phyloP scores from a whole-genome alignment of 2,113 vertebrate genomes.

The Cottus gobio region DNA sequence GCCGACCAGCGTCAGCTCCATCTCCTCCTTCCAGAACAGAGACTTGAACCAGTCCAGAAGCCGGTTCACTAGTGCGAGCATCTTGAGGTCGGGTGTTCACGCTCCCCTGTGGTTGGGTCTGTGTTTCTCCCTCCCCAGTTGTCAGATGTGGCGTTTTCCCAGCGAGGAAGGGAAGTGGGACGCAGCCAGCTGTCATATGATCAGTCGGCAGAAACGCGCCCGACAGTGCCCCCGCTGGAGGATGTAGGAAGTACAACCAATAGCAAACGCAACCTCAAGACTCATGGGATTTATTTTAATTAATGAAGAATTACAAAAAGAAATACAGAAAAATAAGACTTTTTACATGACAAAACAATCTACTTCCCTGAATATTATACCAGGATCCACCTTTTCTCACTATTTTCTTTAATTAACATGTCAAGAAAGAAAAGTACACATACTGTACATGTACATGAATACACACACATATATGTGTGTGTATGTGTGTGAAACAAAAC shows the following conservation, averaged over 20 bases:
- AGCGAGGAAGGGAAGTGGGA: conserved; percentile 64
- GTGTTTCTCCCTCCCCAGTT: conserved; percentile 53
- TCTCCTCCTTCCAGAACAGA: conserved; percentile 92
- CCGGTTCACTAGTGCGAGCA: conserved; percentile 88
- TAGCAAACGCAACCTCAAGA: neutral
- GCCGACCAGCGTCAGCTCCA: conserved; percentile 92
- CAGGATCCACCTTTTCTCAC: no score
- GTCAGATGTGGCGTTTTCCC: conserved; percentile 77
- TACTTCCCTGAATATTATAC: neutral
- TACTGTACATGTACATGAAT: neutral
- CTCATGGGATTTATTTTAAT: neutral
- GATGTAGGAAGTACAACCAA: neutral
- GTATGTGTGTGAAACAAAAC: no score
- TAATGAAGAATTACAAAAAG: neutral
- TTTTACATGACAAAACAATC: neutral
- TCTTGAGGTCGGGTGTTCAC: conserved; percentile 67
- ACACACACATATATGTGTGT: no score
- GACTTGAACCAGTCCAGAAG: conserved; percentile 90
- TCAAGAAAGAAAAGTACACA: neutral
- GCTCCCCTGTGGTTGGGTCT: conserved; percentile 30
- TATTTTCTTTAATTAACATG: neutral
- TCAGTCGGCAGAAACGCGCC: neutral
- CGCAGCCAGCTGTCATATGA: conserved; percentile 71
- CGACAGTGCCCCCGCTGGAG: conserved; percentile 47
- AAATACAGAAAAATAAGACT: neutral